Percentiles rank a stretch among this genome's conserved stretches.
These are phyloP conservation scores for Drosophila carrolli DNA, from an alignment of 1,140 invertebrate species.

Conservation along the genomic window DNA sequence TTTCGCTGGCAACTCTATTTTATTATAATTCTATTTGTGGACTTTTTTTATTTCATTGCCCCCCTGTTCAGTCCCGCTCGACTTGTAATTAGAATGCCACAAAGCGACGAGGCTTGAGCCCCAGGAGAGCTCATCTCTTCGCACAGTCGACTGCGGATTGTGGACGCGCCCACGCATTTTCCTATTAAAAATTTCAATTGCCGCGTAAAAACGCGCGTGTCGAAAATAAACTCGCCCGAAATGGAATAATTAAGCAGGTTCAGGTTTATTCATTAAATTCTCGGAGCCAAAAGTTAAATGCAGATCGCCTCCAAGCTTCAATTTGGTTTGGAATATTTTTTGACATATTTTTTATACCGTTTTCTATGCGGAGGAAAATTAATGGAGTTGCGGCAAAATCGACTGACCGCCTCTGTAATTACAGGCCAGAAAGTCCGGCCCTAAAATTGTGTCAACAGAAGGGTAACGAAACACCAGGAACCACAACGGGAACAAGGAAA, in stretches of 20 bases:
- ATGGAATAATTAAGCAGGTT: conserved; percentile 79
- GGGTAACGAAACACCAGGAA: conserved; percentile 2
- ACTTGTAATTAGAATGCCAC: conserved; percentile 78
- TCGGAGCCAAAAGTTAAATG: conserved; percentile 65
- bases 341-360: conserved; percentile 16
- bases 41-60: conserved; percentile 79
- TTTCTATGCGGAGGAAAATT: conserved; percentile 45
- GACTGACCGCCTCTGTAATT: conserved; percentile 36
- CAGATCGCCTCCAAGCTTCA: conserved; percentile 35
- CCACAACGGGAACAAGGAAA: conserved; percentile 7
- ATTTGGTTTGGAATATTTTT: conserved; percentile 23
- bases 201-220: conserved; percentile 79
- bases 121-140: conserved; percentile 48
- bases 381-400: conserved; percentile 51
- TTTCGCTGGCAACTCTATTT: conserved; percentile 60
- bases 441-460: conserved; percentile 35
- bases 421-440: conserved; percentile 20
- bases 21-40: conserved; percentile 78
- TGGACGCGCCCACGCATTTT: conserved; percentile 81
- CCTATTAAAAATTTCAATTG: conserved; percentile 83
- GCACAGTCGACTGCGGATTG: conserved; percentile 64
- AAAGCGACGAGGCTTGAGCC: conserved; percentile 52
- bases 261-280: conserved; percentile 76
- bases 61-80: neutral
- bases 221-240: conserved; percentile 76